Evolutionary conservation across 2,113 vertebrate genomes (phyloP), one percentile per base, ranked within the genome.

Genomic region (Stigmatopora nigra): DNA sequence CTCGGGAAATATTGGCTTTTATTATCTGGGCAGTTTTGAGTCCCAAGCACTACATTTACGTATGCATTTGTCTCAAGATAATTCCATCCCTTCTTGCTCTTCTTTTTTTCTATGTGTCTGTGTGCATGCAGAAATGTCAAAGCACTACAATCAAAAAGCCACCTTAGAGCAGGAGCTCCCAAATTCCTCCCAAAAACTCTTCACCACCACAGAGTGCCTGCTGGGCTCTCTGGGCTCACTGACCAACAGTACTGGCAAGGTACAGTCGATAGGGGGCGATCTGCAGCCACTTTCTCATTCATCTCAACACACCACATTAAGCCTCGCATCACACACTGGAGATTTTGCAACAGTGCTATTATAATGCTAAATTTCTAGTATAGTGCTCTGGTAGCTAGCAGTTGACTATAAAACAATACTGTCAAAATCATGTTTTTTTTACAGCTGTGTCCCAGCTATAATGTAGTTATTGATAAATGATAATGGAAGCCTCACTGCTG

Each of bases 191-290:
- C 94, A 98, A 89, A 99, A 99, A 80, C 92, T 98, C 20, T 70
- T 91, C 65, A 98, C 94, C 77, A 99, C 97, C 38, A 94, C 96
- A 46, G 94, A 99, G 73, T 98, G 96, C 76, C 91, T 99, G 82
- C 89, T 98, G 59, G 94, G 95, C 20, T 98, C 97, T 35, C 47
- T 95, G 41, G 91, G 91, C 20, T 93, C 93, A 4, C 88, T 99
- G 77, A 93, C 91, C 77, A 96, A 88, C 80, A 91, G 82, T 90
- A 92, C 88, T 0, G 89, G 92, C 80, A 99, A 98, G 94, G 97
- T 99, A 90, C 72, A 62, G 8, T 69, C 83, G 79, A 51, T 71
- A 86, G 84, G 76, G 78, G 84, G 80, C 85, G 79, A 67, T 47
- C 69, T 45, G 53, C 49, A 46, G 64, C 60, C 68, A 64, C 20